Base-by-base conservation (phyloP, 2,113 vertebrate species). In the Gadus macrocephalus region DNA sequence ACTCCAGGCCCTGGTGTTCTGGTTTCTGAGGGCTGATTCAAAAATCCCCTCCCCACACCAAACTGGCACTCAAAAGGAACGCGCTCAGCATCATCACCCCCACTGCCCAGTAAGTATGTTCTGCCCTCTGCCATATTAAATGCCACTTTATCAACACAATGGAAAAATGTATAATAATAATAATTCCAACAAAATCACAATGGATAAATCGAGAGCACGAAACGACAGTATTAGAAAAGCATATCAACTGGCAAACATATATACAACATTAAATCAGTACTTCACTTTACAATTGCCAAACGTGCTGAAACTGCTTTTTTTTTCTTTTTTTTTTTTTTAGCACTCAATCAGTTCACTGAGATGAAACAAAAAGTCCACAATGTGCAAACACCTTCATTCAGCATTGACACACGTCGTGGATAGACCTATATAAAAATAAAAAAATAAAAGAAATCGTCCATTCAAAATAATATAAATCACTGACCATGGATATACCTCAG, bases 21-120 rank as follows among this genome's bases (percentile, higher is more conserved):
- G 38, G 72, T 27, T 15, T 22, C 72, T 22, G 7, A 56, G 9
- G 65, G 16, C 19, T 3, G 17, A 28, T 28, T 55, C 22, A 62
- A 62, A 19, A 68, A 62, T 15, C 65, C 66, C 65, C 66, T 67
- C 22, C 72, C 66, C 59, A 68, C 15, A 68, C 65, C 72, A 15
- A 73, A 62, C 25, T 73, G 72, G 42, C 15, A 14, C 16, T 15
- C 17, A 5, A 20, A 20, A 35, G 17, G 31, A 71, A n/a, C 15
- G 15, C n/a, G 58, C 15, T 16, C 53, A 55, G 3, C 42, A 72
- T 72, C 35, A 2, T 58, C 25, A 66, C n/a, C 62, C 16, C 22
- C 70, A 35, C 27, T 53, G 12, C n/a, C 70, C 31, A 8, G 25
- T 35, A 65, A 58, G 22, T 66, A 35, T 19, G 16, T 20, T 6